Conservation (phyloP, 1,140 invertebrate genomes). For the Eriocheir sinensis region DNA sequence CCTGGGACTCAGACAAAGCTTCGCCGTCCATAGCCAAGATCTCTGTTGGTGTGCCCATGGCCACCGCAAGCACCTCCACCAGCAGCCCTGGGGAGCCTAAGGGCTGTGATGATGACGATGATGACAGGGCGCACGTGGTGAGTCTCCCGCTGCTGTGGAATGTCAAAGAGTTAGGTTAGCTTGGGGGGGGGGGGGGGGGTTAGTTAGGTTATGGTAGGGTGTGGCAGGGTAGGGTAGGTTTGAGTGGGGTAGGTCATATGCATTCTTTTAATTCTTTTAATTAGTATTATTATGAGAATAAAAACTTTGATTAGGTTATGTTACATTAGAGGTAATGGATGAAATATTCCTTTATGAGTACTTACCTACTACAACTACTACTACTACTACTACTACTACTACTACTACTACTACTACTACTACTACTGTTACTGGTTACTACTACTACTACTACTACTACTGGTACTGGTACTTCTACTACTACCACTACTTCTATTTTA, state of each 20-base stretch:
- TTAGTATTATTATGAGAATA: background rate
- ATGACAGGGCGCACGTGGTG: constrained; percentile 60
- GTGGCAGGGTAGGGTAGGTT: background rate
- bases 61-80: constrained; percentile 49
- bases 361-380: too few species aligned
- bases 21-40: constrained; percentile 71
- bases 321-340: too few species aligned
- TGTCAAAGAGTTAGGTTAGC: background rate
- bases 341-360: too few species aligned
- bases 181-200: background rate
- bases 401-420: too few species aligned
- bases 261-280: background rate
- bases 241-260: background rate
- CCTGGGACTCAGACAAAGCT: constrained; percentile 64
- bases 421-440: too few species aligned
- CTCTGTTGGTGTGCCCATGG: constrained; percentile 55
- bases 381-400: too few species aligned
- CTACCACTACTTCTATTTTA: too few species aligned
- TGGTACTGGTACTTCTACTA: too few species aligned
- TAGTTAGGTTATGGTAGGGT: background rate
- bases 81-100: constrained; percentile 41
- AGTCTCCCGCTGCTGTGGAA: constrained; percentile 30
- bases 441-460: too few species aligned
- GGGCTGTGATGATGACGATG: constrained; percentile 57
- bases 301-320: too few species aligned